A percentile compares a stretch with the other conserved stretches of the same genome.
These are phyloP conservation scores for Podotricha telesiphe DNA, from an alignment of 2,888 invertebrate species.

Conservation along the genomic window DNA sequence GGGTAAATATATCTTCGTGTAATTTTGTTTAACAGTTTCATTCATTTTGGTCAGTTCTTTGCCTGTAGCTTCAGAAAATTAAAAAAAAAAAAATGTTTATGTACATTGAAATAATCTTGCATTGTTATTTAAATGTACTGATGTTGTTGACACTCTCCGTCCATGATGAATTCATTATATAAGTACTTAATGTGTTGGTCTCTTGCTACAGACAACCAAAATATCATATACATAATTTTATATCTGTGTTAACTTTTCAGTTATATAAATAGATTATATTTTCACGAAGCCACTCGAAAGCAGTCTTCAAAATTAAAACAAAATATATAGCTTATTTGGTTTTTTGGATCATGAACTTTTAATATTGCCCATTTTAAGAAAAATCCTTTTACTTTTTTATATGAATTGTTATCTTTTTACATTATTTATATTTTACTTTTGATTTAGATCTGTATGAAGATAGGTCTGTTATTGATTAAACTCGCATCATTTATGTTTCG, in stretches of 20 bases:
- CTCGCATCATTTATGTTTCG: neutral
- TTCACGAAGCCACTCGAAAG: neutral
- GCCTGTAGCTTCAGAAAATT: neutral
- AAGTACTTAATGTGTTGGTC: slow-evolving; percentile 79
- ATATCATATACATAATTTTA: slow-evolving; percentile 38
- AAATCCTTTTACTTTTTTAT: neutral
- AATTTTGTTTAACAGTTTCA: slow-evolving; percentile 23
- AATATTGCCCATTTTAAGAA: neutral
- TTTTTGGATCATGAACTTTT: neutral
- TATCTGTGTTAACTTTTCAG: slow-evolving; percentile 36
- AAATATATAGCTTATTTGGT: neutral
- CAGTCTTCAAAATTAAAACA: neutral
- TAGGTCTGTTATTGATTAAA: neutral
- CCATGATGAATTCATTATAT: slow-evolving; percentile 72
- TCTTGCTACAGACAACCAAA: slow-evolving; percentile 48
- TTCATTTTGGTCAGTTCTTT: slow-evolving; percentile 21
- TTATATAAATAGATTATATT: slow-evolving; percentile 14
- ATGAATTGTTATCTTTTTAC: neutral
- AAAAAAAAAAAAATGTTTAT: neutral
- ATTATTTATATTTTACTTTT: neutral
- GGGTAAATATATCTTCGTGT: slow-evolving; percentile 28
- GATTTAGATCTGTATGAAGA: neutral
- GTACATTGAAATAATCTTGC: slow-evolving; percentile 25
- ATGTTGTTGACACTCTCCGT: slow-evolving; percentile 70
- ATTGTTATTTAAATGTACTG: slow-evolving; percentile 26